These are phyloP conservation scores for Caenorhabditis angaria DNA, from an alignment of 2,888 invertebrate species.

Conservation along the genomic window DNA sequence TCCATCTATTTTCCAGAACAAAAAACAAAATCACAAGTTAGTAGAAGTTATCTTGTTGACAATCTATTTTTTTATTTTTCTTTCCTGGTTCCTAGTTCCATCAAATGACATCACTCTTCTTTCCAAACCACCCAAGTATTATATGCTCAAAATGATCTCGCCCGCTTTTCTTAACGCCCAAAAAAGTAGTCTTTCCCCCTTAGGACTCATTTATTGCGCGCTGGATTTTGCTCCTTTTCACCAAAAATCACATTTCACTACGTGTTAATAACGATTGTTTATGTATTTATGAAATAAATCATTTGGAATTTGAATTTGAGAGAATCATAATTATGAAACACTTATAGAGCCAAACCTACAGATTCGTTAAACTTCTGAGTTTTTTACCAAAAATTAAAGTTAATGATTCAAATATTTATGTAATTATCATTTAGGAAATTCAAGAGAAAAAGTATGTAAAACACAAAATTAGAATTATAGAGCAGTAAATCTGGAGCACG, in stretches of 20 bases:
- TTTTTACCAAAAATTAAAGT: too few species aligned
- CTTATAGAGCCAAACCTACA: too few species aligned
- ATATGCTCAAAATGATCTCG: background rate
- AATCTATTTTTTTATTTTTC: too few species aligned
- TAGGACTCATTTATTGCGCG: background rate
- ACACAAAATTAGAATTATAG: slow-evolving; percentile 15
- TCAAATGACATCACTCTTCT: background rate
- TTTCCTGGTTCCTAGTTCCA: too few species aligned
- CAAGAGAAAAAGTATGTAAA: too few species aligned
- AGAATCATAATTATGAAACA: slow-evolving; percentile 7
- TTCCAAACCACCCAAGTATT: background rate
- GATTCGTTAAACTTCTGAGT: too few species aligned
- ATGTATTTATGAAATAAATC: background rate
- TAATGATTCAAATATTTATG: too few species aligned
- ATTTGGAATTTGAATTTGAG: too few species aligned
- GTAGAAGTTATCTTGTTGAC: too few species aligned
- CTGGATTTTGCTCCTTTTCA: background rate
- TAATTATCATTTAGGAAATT: too few species aligned
- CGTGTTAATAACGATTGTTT: slow-evolving; percentile 18
- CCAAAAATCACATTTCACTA: slow-evolving; percentile 13
- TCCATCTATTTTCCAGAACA: too few species aligned
- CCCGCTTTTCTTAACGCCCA: background rate
- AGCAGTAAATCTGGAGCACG: slow-evolving; percentile 54
- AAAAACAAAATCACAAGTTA: too few species aligned
- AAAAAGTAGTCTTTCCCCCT: background rate